Evolutionary conservation across 2,113 vertebrate genomes (phyloP), one percentile per base, ranked within the genome.

Genomic region (Xyliphius kryptos): DNA sequence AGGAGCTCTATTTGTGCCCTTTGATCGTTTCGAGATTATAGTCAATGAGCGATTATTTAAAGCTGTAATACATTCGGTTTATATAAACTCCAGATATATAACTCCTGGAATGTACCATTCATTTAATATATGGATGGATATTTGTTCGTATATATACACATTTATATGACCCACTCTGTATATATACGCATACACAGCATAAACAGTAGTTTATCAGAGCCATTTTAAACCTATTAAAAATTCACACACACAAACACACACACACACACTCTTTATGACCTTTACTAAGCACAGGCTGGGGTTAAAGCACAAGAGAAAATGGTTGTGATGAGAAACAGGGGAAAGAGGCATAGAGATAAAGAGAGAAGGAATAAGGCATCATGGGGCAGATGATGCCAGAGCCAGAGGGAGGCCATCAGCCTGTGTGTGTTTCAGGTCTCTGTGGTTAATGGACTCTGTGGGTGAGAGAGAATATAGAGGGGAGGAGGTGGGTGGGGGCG

Each of bases 361-460:
- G 56, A 56, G 66, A 60, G 16, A 44, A 12, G 56, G 51, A 53
- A 63, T 41, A 46, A 60, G 63, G 51, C 51, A 54, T 67, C 68
- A 74, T 64, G 51, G 61, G 64, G 64, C 61, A 48, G 26, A 64
- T 56, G 52, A 40, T 64, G 68, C 64, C 67, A 65, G 61, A 67
- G 72, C 63, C 68, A 67, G 66, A 56, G 61, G 66, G 65, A 68
- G 65, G 59, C 69, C 56, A 74, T 74, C 73, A 68, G 61, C 56
- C 47, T n/a, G 22, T 58, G 40, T 54, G 51, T 48, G 51, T 61
- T 74, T 68, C 51, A 61, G 56, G 65, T 71, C 58, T 71, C 61
- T 68, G 68, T 70, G 68, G 66, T 68, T 74, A 74, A 74, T 71
- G 69, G 68, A 74, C 61, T 71, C n/a, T n/a, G n/a, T n/a, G n/a